Base-by-base conservation (phyloP, 2,888 invertebrate species). In the Ganaspis brasiliensis region DNA sequence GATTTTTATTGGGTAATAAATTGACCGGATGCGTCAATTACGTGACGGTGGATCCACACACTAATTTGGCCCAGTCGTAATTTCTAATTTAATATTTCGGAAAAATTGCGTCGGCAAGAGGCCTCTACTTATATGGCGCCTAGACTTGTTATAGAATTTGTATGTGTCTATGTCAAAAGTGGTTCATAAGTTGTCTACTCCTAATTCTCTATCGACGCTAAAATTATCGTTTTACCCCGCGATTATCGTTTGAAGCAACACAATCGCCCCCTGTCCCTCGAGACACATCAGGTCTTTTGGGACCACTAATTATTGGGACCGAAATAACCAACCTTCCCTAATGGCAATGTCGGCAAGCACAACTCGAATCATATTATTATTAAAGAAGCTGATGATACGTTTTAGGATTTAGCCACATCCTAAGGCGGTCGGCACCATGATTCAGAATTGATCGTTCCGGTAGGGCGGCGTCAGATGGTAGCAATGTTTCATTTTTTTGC, bases 71-170 rank as follows among this genome's bases (percentile, higher is more conserved):
- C 45, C 14, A n/a, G 19, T 63, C 37, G 37, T 67, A 67, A 45
- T 67, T 67, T 67, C 40, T 67, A 67, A 67, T 67, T 86, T 85
- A n/a, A 45, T 74, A 84, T 84, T 87, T 84, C 81, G 67, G 78
- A 82, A 85, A 86, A 82, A 77, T 77, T 83, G 71, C 40, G 85
- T 79, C 81, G 79, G 56, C 74, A 35, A 59, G 67, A 78, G 84
- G 81, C 85, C 86, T 86, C 82, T 86, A 89, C 82, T 90, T 89
- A 88, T 84, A 84, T 87, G 88, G 89, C 89, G 90, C 89, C 88
- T 85, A 45, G 72, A 79, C 85, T 86, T 82, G 84, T 86, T 85
- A 80, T 82, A 78, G 74, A 67, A 77, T 77, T 74, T 67, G 67
- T 63, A 63, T 40, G 63, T 63, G 40, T 63, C 63, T 63, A 63